Conservation (phyloP, 2,797 vertebrate genomes). For the Miichthys miiuy region DNA sequence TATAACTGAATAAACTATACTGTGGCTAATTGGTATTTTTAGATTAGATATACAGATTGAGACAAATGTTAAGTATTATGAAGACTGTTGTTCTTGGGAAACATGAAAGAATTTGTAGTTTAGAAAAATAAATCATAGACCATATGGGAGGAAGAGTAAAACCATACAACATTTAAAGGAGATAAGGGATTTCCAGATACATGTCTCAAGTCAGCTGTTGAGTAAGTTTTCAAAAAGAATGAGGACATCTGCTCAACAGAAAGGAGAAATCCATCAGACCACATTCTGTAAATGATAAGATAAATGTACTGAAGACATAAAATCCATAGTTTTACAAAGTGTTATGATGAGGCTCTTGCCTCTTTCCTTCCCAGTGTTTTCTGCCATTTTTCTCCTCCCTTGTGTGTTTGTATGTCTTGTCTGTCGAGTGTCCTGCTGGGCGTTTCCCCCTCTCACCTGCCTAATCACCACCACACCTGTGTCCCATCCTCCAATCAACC, state of each 20-base stretch:
- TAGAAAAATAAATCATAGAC: not conserved
- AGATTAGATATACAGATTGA: not conserved
- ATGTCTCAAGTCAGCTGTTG: not conserved
- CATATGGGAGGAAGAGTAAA: not conserved
- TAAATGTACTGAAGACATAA: not conserved
- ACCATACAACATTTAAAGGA: not conserved
- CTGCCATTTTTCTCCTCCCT: too few species aligned
- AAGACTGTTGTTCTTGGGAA: not conserved
- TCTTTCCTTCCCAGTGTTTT: too few species aligned
- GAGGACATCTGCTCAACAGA: not conserved
- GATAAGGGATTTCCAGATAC: not conserved
- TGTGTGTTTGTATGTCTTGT: too few species aligned
- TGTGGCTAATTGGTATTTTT: too few species aligned
- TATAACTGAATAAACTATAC: not conserved
- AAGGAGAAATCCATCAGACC: not conserved
- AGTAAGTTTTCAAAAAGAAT: not conserved
- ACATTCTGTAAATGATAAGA: not conserved
- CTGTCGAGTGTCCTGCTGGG: too few species aligned
- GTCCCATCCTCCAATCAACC: too few species aligned
- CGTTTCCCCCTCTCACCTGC: too few species aligned
- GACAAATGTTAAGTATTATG: not conserved
- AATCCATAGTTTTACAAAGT: not conserved
- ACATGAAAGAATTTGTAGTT: not conserved
- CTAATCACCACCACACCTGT: too few species aligned
- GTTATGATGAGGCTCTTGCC: too few species aligned